Conservation (phyloP, 2,888 invertebrate species). For the Drosophila falleni region DNA sequence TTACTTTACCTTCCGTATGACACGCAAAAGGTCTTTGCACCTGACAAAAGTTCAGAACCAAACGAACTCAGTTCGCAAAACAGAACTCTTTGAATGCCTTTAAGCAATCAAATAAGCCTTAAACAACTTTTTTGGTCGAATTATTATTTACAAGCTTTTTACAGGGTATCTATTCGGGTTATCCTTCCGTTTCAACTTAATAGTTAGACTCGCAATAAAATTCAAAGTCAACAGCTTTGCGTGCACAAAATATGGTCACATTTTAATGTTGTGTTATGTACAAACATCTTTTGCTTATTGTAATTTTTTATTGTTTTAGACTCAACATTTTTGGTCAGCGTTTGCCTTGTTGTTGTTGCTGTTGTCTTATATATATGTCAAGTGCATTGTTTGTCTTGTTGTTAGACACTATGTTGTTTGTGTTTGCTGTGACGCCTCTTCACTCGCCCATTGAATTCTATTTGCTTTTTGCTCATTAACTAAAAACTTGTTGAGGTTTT, state of each 20-base stretch:
- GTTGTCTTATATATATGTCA: slow-evolving; percentile 62
- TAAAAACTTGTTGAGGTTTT: slow-evolving; percentile 20
- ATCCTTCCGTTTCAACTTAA: slow-evolving; percentile 24
- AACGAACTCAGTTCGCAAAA: slow-evolving; percentile 27
- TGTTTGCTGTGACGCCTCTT: slow-evolving; percentile 35
- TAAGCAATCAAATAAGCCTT: too few relatives aligned
- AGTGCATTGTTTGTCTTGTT: slow-evolving; percentile 50
- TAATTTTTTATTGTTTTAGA: slow-evolving; percentile 12
- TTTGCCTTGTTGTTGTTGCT: slow-evolving; percentile 20
- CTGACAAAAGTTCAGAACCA: slow-evolving; percentile 36
- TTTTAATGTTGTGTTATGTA: slow-evolving; percentile 57
- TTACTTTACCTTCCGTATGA: slow-evolving; percentile 33
- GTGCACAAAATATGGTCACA: slow-evolving; percentile 60
- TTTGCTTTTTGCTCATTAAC: slow-evolving; percentile 22
- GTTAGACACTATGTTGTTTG: slow-evolving; percentile 25
- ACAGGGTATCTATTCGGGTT: slow-evolving; percentile 29
- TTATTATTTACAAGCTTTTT: too few relatives aligned
- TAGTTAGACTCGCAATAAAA: slow-evolving; percentile 34
- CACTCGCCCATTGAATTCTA: slow-evolving; percentile 24
- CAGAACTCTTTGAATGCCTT: slow-evolving; percentile 16
- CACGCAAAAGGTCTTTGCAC: slow-evolving; percentile 78
- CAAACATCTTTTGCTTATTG: slow-evolving; percentile 22
- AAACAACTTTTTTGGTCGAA: too few relatives aligned
- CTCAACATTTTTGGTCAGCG: slow-evolving; percentile 10
- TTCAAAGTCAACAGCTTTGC: slow-evolving; percentile 76